Percentiles rank a stretch among this genome's conserved stretches.
phyloP scores from a whole-genome alignment of 2,113 vertebrate genomes.

The Cyphomyrus discorhynchus region DNA sequence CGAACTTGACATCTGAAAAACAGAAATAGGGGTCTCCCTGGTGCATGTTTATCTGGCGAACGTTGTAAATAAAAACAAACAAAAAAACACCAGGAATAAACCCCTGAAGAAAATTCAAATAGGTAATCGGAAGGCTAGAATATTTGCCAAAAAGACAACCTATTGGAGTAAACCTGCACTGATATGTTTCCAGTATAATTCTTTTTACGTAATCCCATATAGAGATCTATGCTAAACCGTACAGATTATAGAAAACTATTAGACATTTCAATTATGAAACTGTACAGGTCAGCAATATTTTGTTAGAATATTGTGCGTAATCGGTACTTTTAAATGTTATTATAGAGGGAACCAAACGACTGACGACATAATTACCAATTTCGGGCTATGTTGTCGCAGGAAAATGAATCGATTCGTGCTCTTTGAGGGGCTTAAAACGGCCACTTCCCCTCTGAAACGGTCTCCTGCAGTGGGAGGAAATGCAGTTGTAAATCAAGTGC shows the following conservation, averaged over 20 bases:
- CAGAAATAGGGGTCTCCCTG: background rate
- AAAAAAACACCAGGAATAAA: background rate
- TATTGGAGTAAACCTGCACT: background rate
- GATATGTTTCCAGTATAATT: background rate
- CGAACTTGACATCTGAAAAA: background rate
- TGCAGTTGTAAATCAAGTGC: slow-evolving; percentile 27
- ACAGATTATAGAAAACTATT: background rate
- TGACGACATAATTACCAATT: background rate
- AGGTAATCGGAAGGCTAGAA: background rate
- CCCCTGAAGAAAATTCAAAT: background rate
- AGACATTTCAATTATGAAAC: background rate
- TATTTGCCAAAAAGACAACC: background rate
- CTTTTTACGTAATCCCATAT: background rate
- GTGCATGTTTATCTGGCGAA: background rate
- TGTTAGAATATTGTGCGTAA: background rate
- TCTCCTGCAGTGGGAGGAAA: slow-evolving; percentile 31
- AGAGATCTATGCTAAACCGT: background rate
- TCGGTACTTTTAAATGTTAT: background rate
- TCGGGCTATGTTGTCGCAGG: background rate
- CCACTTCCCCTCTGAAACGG: slow-evolving; percentile 25
- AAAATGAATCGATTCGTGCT: background rate
- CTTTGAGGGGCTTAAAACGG: background rate
- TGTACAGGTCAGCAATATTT: background rate
- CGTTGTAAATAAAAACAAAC: background rate
- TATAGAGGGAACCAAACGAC: background rate